Percentiles rank a stretch among this genome's conserved stretches.
Evolutionary conservation across 2,888 invertebrate genomes (phyloP).

Genomic region (Diploptera punctata): DNA sequence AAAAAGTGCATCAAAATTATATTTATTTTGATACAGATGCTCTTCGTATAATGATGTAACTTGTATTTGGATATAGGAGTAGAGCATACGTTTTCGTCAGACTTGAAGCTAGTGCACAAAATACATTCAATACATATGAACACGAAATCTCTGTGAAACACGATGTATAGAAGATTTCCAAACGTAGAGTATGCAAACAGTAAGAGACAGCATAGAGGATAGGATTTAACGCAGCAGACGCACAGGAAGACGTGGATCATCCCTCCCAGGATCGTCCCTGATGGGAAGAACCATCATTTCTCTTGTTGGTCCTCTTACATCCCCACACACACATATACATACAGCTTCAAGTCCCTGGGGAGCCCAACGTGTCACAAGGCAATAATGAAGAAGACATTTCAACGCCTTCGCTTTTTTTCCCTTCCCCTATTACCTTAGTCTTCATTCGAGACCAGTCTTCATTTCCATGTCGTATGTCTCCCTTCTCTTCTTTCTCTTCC

Average conservation of each 20-base stretch:
- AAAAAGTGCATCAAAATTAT: too few relatives aligned
- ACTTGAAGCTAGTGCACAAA: too few relatives aligned
- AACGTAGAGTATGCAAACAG: conserved; percentile 1
- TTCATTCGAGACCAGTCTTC: background rate
- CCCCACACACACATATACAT: background rate
- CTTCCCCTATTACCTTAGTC: conserved; percentile 23
- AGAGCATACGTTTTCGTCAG: too few relatives aligned
- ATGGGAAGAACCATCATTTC: conserved; percentile 26
- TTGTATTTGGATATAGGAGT: too few relatives aligned
- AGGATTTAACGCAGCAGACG: conserved; percentile 10
- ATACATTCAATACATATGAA: too few relatives aligned
- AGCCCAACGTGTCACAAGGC: conserved; percentile 11
- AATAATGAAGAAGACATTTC: conserved; percentile 30
- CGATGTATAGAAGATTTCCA: too few relatives aligned
- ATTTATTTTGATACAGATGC: too few relatives aligned
- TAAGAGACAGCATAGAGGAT: background rate
- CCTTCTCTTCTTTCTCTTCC: background rate
- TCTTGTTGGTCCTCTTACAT: conserved; percentile 6
- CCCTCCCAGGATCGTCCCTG: conserved; percentile 22
- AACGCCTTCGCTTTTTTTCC: conserved; percentile 23
- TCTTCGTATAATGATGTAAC: too few relatives aligned
- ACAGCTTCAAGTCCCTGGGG: conserved; percentile 7
- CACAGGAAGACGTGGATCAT: conserved; percentile 28
- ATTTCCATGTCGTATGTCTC: conserved; percentile 18
- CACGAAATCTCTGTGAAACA: too few relatives aligned